Base-by-base conservation (phyloP, 1,140 invertebrate genomes). In the Venturia canescens region DNA sequence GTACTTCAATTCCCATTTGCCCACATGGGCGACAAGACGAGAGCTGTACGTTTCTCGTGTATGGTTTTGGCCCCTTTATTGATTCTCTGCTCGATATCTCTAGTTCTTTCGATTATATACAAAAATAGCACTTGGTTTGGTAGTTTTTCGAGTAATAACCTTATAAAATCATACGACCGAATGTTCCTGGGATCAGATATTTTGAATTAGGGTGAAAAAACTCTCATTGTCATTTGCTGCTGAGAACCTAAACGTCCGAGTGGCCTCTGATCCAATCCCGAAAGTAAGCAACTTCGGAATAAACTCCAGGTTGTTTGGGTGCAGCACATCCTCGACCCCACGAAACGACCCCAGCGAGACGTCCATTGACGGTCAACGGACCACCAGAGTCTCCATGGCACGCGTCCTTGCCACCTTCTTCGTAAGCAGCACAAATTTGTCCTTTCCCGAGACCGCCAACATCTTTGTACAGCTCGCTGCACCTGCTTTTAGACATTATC, bases 301-400 rank as follows among this genome's bases (percentile, higher is more conserved):
- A 94, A 18, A 94, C 92, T 0, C 92, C 92, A 0, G 93, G 93
- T 80, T 89, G 91, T 5, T 88, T 84, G 1, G 88, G 81, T n/a
- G 82, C 70, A 0, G 91, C 94, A 84, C 94, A 94, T 44, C 92
- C 90, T 27, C 92, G 93, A n/a, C 92, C 92, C 92, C 93, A 94
- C 11, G 93, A 94, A 7, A 94, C 92, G 15, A 95, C 90, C 48
- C 94, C 94, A 78, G 88, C 88, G 0, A 91, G 83, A 21, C 83
- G 85, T 27, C 88, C 84, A 53, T 90, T 82, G 11, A 86, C 53
- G 21, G 83, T 80, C 21, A 92, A 77, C 0, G 92, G 92, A n/a
- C 92, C 91, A 72, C 92, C 92, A 0, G 90, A 92, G 71, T 92
- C 91, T 4, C 90, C 29, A 79, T 93, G 92, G 85, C 93, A 94